Evolutionary conservation across 1,140 invertebrate genomes (phyloP), one percentile per base, ranked within the genome.

Genomic region (Sitobion miscanthi): DNA sequence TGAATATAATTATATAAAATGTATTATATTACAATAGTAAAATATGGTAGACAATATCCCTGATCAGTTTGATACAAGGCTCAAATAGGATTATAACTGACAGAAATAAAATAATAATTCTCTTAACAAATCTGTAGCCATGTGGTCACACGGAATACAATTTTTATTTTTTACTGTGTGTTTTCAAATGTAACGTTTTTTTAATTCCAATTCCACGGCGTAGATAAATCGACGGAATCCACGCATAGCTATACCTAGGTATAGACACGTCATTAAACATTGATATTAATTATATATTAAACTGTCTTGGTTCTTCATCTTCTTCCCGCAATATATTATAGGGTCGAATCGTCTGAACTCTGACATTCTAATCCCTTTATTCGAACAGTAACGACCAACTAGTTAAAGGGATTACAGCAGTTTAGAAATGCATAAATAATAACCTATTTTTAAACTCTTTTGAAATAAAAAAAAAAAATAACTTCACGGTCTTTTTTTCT

Each of bases 221-320:
- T 42, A 42, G 42, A 42, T 42, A 42, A 42, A 42, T 42, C 42
- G 42, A 42, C 42, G 42, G 42, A 42, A 42, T 42, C 42, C 42
- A 45, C 83, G 38, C 83, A 86, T 45, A 25, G 42, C 23, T 42
- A 49, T 42, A 42, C 38, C 38, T 38, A 4, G 4, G 42, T 42
- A 42, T 42, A 47, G 42, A 87, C 23, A 87, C 25, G 52, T 54
- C 52, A n/a, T 49, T 88, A 49, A 35, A 52, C 38, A 8, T 52
- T 88, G n/a, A 49, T 52, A 52, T 88, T 88, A 88, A 52, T 87
- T 88, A 88, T 88, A 86, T 2, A 52, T 77, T 52, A 88, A n/a
- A 87, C 45, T 35, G 8, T 38, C n/a, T 88, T 52, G 25, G n/a
- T 88, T 52, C 87, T 35, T 88, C 20, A 38, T 88, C 21, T 88